These are phyloP conservation scores for Copsychus sechellarum DNA, from an alignment of 2,113 vertebrate genomes.

Conservation along the genomic window DNA sequence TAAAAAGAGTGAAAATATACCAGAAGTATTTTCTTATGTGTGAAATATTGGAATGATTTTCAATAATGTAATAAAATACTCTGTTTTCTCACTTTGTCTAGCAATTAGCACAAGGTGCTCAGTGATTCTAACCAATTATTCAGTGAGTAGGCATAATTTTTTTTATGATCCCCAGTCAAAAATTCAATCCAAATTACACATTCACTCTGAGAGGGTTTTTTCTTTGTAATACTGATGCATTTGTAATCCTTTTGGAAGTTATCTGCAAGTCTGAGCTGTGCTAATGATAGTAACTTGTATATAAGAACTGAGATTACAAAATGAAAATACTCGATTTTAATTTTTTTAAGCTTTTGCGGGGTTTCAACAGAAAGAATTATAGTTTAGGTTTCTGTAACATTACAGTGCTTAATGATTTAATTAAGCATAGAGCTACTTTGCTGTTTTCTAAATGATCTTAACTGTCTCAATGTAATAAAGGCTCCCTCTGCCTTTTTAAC, in stretches of 20 bases:
- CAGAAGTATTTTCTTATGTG: background rate
- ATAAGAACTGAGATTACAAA: background rate
- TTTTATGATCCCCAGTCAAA: background rate
- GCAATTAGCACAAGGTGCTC: background rate
- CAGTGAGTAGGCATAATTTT: background rate
- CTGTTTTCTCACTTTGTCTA: background rate
- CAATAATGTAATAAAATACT: background rate
- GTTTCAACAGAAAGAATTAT: background rate
- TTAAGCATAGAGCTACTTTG: background rate
- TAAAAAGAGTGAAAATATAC: background rate
- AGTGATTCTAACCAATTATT: background rate
- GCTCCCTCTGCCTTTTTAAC: background rate
- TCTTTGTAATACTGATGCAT: background rate
- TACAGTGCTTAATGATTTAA: background rate
- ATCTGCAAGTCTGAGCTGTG: background rate
- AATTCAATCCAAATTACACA: background rate
- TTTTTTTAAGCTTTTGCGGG: background rate
- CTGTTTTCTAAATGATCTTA: background rate
- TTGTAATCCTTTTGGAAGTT: background rate
- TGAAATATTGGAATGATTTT: background rate
- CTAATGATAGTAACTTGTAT: background rate
- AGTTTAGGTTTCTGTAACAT: background rate
- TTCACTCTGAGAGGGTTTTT: background rate
- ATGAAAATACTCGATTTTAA: background rate
- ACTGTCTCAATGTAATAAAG: background rate